Conservation (phyloP, 2,113 vertebrate species). For the Dromaius novaehollandiae region DNA sequence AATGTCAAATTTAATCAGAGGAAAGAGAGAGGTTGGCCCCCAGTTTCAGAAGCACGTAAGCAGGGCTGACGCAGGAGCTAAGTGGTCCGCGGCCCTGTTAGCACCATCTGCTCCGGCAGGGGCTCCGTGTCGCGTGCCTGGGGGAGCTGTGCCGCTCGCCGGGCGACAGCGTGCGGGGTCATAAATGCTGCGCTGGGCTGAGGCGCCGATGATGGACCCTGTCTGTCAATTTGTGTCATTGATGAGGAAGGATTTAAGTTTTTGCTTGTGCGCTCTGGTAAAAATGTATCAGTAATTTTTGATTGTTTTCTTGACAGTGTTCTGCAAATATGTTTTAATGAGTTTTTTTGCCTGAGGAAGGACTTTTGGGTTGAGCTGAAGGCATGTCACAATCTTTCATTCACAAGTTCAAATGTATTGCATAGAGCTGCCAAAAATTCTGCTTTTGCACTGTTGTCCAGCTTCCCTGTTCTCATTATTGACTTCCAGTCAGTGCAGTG, state of each 20-base stretch:
- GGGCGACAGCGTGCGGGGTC: background rate
- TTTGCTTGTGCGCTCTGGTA: background rate
- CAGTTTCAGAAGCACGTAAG: background rate
- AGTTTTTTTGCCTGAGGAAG: constrained; percentile 3
- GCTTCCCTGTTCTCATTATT: background rate
- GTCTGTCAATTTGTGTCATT: background rate
- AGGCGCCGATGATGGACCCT: background rate
- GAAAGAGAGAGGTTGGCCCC: background rate
- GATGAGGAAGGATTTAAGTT: background rate
- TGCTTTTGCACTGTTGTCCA: background rate
- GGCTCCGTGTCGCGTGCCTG: accelerated
- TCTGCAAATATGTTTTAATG: background rate
- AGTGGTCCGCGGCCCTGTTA: background rate
- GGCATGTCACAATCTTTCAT: constrained; percentile 26
- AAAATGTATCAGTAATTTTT: background rate
- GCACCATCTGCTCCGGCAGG: accelerated
- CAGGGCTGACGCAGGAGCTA: accelerated
- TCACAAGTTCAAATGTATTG: constrained; percentile 19
- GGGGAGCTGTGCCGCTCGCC: background rate
- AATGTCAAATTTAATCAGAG: background rate
- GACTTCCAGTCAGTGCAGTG: constrained; percentile 28
- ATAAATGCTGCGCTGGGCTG: background rate
- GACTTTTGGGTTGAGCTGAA: background rate
- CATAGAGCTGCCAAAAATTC: constrained; percentile 5
- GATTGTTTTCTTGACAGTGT: background rate